Evolutionary conservation across 2,888 invertebrate species (phyloP).

Genomic region (Rugalucina vietnamica): DNA sequence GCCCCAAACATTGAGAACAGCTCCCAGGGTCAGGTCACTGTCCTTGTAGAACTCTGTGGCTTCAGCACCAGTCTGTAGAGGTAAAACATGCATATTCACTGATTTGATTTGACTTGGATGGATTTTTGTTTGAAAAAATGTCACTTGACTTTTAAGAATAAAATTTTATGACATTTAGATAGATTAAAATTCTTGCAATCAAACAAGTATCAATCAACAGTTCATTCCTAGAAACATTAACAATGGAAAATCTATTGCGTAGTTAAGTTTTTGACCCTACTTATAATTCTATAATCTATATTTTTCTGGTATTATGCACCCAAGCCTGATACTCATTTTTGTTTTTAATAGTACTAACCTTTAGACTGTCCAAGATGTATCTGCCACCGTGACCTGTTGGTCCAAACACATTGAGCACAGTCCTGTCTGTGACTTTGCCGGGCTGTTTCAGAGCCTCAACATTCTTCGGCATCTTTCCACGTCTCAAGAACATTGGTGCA

Average conservation of each 20-base stretch:
- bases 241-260: too few relatives aligned
- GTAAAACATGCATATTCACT: neutral
- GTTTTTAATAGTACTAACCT: conserved; percentile 77
- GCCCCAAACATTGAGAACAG: conserved; percentile 92
- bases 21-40: conserved; percentile 92
- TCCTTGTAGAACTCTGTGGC: conserved; percentile 85
- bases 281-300: too few relatives aligned
- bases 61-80: conserved; percentile 81
- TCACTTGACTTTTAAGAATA: neutral
- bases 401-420: conserved; percentile 84
- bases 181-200: too few relatives aligned
- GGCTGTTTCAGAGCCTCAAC: conserved; percentile 80
- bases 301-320: too few relatives aligned
- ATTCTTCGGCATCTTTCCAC: conserved; percentile 92
- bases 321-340: too few relatives aligned
- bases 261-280: too few relatives aligned
- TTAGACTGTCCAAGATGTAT: conserved; percentile 83
- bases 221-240: too few relatives aligned
- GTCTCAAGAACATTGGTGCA: conserved; percentile 90
- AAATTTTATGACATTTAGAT: neutral
- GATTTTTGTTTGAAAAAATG: neutral
- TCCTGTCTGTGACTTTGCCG: conserved; percentile 82
- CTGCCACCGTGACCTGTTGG: conserved; percentile 83
- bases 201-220: too few relatives aligned
- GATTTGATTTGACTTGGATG: neutral